Base-by-base conservation (phyloP, 2,797 vertebrate genomes). In the Danio kyathit region DNA sequence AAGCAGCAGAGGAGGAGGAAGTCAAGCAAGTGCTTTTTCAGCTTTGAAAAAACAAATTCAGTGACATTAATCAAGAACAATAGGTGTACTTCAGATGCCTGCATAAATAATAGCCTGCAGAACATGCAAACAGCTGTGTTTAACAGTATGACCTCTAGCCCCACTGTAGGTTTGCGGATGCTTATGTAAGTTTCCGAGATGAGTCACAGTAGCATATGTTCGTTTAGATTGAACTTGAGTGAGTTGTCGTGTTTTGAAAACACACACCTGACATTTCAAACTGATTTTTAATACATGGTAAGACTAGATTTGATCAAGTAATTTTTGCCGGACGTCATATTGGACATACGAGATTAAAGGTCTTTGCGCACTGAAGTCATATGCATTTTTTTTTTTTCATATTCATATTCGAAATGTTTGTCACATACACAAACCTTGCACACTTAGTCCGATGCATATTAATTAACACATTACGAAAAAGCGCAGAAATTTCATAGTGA, bases 121-220 rank as follows among this genome's bases (percentile, higher is more conserved):
- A 51, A 29, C 64, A 76, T 63, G 57, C 77, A 69, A 80, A 79
- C 51, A 63, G 17, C 21, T 44, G 46, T 43, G 21, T 61, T 56
- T 71, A 17, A 16, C 61, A 75, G 49, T 2, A 11, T 76, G 67
- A 60, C 70, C 51, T 46, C 52, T 52, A 77, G 40, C 83, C 83
- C 69, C 74, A 51, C 63, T 5, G 21, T n/a, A 12, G 13, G n/a
- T 54, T 81, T 60, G 16, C 60, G 8, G 60, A 40, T 82, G 66
- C n/a, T 74, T 82, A 51, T 10, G 9, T 74, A 74, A 81, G 40
- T 57, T 60, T 43, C 60, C 17, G 11, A 11, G 63, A 76, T 76
- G 71, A 71, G 38, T 81, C 76, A 79, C 67, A 43, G 77, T 52
- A 71, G 77, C 41, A 76, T 57, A 64, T 65, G 21, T 17, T 46